Percentiles rank a stretch among this genome's conserved stretches.
These are phyloP conservation scores for Agriopis aurantiaria DNA, from an alignment of 2,888 invertebrate genomes.

Conservation along the genomic window DNA sequence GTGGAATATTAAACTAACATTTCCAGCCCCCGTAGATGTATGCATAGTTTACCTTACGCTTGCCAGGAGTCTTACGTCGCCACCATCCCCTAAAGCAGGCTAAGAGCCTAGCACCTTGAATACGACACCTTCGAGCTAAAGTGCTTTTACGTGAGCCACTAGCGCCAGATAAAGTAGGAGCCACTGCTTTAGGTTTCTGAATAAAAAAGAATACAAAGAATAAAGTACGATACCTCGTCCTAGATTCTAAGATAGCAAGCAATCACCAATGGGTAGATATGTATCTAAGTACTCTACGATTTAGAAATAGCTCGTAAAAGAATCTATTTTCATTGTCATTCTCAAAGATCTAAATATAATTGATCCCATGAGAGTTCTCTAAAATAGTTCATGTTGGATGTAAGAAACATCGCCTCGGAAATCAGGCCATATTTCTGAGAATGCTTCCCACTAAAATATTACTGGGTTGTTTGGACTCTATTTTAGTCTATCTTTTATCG, in stretches of 20 bases:
- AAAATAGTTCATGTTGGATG: slow-evolving; percentile 9
- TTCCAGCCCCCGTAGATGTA: not conserved
- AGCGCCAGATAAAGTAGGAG: slow-evolving; percentile 57
- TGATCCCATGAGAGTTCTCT: slow-evolving; percentile 7
- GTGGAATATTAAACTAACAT: not conserved
- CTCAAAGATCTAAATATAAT: slow-evolving; percentile 10
- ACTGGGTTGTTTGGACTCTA: slow-evolving; percentile 19
- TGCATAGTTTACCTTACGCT: slow-evolving; percentile 62
- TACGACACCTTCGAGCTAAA: slow-evolving; percentile 69
- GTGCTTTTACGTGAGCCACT: slow-evolving; percentile 65
- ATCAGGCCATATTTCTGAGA: slow-evolving; percentile 17
- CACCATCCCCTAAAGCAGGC: slow-evolving; percentile 77
- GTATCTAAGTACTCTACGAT: not conserved
- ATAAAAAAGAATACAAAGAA: not conserved
- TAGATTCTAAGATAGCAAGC: not conserved
- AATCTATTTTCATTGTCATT: slow-evolving; percentile 14
- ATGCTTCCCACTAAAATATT: slow-evolving; percentile 18
- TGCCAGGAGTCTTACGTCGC: slow-evolving; percentile 64
- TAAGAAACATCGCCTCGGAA: slow-evolving; percentile 16
- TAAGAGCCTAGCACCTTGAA: slow-evolving; percentile 70
- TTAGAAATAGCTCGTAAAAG: not conserved
- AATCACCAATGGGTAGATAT: not conserved
- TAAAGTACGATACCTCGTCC: not conserved
- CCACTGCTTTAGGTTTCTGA: slow-evolving; percentile 53
- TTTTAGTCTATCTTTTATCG: slow-evolving; percentile 26